These are phyloP conservation scores for Erythrocercus mccallii DNA, from an alignment of 2,113 vertebrate species.

Conservation along the genomic window DNA sequence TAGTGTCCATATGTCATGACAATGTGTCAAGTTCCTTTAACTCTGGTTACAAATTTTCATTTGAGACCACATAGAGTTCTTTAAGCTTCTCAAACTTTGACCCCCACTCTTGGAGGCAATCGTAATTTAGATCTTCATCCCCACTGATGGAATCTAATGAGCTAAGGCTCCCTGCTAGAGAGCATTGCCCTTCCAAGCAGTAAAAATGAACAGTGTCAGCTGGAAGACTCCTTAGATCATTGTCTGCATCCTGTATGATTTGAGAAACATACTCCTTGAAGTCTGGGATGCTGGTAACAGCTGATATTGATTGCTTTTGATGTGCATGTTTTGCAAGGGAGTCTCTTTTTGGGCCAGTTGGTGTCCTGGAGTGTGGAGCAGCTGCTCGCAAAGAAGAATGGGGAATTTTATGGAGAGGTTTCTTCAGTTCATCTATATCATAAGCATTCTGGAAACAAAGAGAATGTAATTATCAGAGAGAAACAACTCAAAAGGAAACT, in stretches of 20 bases:
- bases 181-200: constrained; percentile 78
- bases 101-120: constrained; percentile 76
- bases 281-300: constrained; percentile 67
- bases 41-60: background rate
- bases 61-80: constrained; percentile 72
- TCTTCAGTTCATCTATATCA: constrained; percentile 83
- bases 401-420: constrained; percentile 78
- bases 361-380: constrained; percentile 75
- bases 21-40: background rate
- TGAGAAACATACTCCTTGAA: constrained; percentile 81
- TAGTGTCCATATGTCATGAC: background rate
- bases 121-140: constrained; percentile 69
- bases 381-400: constrained; percentile 75
- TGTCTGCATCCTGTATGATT: constrained; percentile 83
- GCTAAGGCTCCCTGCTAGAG: constrained; percentile 81
- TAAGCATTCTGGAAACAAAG: constrained; percentile 78
- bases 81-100: constrained; percentile 79
- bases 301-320: constrained; percentile 59
- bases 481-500: background rate
- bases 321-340: constrained; percentile 40
- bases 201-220: constrained; percentile 79
- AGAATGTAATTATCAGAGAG: background rate
- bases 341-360: constrained; percentile 75
- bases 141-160: constrained; percentile 73
- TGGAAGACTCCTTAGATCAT: constrained; percentile 71